Evolutionary conservation across 2,113 vertebrate species (phyloP).

Genomic region (Phalacrocorax pelagicus): DNA sequence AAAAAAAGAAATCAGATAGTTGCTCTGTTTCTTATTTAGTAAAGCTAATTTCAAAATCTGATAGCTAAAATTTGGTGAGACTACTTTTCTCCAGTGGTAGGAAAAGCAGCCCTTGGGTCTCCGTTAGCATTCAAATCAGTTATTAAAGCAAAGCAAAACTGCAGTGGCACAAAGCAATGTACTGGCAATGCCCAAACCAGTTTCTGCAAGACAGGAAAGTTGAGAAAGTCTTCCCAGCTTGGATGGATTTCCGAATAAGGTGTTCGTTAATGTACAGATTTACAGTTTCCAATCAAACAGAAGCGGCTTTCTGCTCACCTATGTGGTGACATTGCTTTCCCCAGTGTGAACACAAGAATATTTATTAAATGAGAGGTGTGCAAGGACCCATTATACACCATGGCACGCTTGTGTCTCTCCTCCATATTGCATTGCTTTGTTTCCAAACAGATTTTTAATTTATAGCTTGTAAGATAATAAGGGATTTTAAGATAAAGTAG

Average conservation of each 20-base stretch:
- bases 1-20: neutral
- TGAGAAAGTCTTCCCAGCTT: neutral
- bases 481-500: neutral
- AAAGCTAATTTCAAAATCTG: neutral
- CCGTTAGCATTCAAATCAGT: neutral
- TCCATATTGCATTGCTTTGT: neutral
- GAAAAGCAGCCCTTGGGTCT: neutral
- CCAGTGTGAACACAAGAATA: neutral
- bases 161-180: neutral
- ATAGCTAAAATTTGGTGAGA: neutral
- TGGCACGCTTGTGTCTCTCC: neutral
- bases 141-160: neutral
- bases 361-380: neutral
- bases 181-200: neutral
- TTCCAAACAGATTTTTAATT: neutral
- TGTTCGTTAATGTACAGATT: neutral
- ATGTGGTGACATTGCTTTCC: neutral
- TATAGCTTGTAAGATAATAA: neutral
- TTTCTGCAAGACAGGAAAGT: neutral
- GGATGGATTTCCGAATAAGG: neutral
- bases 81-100: neutral
- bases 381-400: rapidly evolving
- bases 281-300: neutral
- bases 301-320: neutral
- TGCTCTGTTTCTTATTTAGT: neutral